Evolutionary conservation across 2,888 invertebrate genomes (phyloP).

Genomic region (Psylliodes chrysocephalus): DNA sequence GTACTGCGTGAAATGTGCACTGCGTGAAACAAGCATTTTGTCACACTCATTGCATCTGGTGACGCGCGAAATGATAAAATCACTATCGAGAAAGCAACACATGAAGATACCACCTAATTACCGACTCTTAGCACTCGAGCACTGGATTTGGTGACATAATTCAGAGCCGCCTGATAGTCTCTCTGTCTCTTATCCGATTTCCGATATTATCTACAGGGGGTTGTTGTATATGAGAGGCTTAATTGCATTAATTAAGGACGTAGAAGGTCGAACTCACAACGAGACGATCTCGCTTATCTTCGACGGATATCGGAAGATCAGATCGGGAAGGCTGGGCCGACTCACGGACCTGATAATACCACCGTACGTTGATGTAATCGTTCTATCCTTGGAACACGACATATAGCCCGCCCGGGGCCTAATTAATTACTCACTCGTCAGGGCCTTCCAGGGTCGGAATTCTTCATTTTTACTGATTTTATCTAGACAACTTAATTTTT

Average conservation of each 20-base stretch:
- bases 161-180: conserved; percentile 48
- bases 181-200: conserved; percentile 56
- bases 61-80: conserved; percentile 47
- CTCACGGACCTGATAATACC: conserved; percentile 38
- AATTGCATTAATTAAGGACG: conserved; percentile 64
- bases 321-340: conserved; percentile 54
- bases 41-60: neutral
- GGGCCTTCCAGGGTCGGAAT: conserved; percentile 6
- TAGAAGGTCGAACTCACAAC: conserved; percentile 62
- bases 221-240: conserved; percentile 63
- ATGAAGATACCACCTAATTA: conserved; percentile 58
- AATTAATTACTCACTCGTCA: conserved; percentile 18
- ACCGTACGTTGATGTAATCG: conserved; percentile 52
- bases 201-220: conserved; percentile 60
- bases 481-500: neutral
- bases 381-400: conserved; percentile 49
- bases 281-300: conserved; percentile 61
- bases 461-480: neutral
- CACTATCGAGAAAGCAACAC: conserved; percentile 47
- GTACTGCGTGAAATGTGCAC: too few relatives aligned
- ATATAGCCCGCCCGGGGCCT: conserved; percentile 17
- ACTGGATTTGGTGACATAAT: conserved; percentile 57
- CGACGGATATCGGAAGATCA: conserved; percentile 58
- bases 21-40: neutral
- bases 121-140: conserved; percentile 48